Evolutionary conservation across 2,888 invertebrate species (phyloP).

Genomic region (Eugnorisma glareosa): DNA sequence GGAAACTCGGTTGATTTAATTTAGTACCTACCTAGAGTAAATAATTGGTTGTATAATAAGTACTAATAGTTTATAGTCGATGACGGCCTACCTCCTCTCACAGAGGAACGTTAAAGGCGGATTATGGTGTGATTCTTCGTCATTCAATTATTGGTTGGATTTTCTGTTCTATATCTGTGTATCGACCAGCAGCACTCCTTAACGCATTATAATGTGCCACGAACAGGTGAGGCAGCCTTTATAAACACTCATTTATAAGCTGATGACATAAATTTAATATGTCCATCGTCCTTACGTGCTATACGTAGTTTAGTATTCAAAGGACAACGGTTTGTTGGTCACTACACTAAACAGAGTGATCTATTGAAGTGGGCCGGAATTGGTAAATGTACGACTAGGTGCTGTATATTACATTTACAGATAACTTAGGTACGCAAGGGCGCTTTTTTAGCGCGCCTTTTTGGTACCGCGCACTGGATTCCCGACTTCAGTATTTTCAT

Average conservation of each 20-base stretch:
- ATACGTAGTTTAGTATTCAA: conserved; percentile 25
- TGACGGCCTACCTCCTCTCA: too few relatives aligned
- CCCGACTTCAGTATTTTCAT: neutral
- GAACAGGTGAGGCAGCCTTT: conserved; percentile 20
- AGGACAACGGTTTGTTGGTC: conserved; percentile 19
- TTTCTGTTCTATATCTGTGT: conserved; percentile 24
- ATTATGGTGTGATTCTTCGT: neutral
- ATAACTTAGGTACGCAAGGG: neutral
- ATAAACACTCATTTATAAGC: conserved; percentile 56
- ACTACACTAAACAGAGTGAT: neutral
- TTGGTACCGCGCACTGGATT: neutral
- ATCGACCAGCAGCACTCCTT: conserved; percentile 8
- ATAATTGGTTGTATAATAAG: too few relatives aligned
- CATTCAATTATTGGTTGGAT: neutral
- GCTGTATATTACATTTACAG: neutral
- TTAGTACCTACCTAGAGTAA: too few relatives aligned
- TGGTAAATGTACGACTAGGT: neutral
- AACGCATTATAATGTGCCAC: conserved; percentile 15
- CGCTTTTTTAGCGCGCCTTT: neutral
- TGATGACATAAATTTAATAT: conserved; percentile 37
- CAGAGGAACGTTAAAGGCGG: too few relatives aligned
- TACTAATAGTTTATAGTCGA: too few relatives aligned
- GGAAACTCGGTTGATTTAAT: too few relatives aligned
- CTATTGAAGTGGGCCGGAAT: conserved; percentile 10
- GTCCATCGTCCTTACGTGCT: conserved; percentile 21